These are phyloP conservation scores for Gryon sp. DNA, from an alignment of 1,140 invertebrate species.

Conservation along the genomic window DNA sequence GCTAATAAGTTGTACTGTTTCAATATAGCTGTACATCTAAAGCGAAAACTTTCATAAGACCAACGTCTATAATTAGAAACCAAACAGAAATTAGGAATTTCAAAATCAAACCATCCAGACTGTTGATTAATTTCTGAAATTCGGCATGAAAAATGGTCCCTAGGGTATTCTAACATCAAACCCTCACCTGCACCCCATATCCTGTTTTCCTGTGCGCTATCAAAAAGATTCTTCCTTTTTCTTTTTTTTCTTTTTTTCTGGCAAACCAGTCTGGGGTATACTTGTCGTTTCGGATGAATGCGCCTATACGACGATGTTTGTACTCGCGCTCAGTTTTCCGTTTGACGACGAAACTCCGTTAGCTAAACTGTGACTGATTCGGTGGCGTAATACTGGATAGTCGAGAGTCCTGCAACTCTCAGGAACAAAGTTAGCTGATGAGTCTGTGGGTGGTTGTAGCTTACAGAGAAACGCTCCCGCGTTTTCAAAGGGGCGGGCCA, in stretches of 20 bases:
- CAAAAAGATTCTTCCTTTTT: slow-evolving; percentile 23
- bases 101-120: too few relatives aligned
- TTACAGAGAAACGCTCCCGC: slow-evolving; percentile 55
- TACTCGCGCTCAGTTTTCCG: slow-evolving; percentile 69
- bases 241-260: slow-evolving; percentile 24
- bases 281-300: slow-evolving; percentile 48
- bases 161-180: background rate
- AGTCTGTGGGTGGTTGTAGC: slow-evolving; percentile 76
- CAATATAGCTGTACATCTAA: too few relatives aligned
- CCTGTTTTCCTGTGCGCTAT: background rate
- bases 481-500: slow-evolving; percentile 65
- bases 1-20: too few relatives aligned
- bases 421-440: slow-evolving; percentile 78
- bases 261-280: slow-evolving; percentile 40
- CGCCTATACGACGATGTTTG: slow-evolving; percentile 69
- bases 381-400: slow-evolving; percentile 68
- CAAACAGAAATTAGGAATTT: too few relatives aligned
- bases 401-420: slow-evolving; percentile 73
- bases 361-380: slow-evolving; percentile 77
- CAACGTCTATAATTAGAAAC: too few relatives aligned
- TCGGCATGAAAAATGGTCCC: too few relatives aligned
- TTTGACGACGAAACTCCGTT: slow-evolving; percentile 76
- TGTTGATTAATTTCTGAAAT: too few relatives aligned
- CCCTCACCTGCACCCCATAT: slow-evolving; percentile 10
- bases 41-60: too few relatives aligned